A percentile compares a stretch with the other conserved stretches of the same genome.
These are phyloP conservation scores for Keiferia lycopersicella DNA, from an alignment of 2,888 invertebrate genomes.

Conservation along the genomic window DNA sequence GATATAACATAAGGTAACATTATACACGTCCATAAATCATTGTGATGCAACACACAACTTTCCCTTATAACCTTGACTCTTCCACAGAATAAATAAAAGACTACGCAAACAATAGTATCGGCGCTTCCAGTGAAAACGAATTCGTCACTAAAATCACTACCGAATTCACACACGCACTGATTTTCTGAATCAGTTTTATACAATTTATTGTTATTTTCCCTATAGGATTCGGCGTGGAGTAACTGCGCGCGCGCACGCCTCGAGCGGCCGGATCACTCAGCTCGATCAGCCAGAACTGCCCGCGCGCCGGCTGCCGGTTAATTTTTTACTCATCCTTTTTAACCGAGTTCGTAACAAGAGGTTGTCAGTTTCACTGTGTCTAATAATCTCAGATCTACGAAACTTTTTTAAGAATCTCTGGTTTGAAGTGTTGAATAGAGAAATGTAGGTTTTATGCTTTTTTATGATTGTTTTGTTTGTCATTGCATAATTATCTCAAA, in stretches of 20 bases:
- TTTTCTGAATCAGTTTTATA: neutral
- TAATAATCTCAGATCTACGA: no score
- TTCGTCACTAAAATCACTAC: neutral
- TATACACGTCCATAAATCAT: neutral
- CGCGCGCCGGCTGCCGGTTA: conserved; percentile 42
- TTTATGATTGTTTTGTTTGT: no score
- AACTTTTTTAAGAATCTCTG: no score
- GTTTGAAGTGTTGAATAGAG: no score
- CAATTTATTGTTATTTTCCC: neutral
- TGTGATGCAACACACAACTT: neutral
- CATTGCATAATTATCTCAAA: no score
- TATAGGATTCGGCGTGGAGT: neutral
- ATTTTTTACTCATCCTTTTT: conserved; percentile 34
- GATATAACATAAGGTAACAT: neutral
- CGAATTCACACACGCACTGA: neutral
- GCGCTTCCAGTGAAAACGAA: neutral
- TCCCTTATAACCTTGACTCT: neutral
- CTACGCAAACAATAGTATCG: no score
- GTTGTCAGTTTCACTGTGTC: no score
- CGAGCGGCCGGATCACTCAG: conserved; percentile 40
- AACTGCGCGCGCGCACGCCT: conserved; percentile 34
- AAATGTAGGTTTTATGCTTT: no score
- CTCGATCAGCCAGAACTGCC: conserved; percentile 56
- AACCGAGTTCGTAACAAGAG: no score
- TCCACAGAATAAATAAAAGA: no score